Base-by-base conservation (phyloP, 2,888 invertebrate species). In the Heliconius ethilla region DNA sequence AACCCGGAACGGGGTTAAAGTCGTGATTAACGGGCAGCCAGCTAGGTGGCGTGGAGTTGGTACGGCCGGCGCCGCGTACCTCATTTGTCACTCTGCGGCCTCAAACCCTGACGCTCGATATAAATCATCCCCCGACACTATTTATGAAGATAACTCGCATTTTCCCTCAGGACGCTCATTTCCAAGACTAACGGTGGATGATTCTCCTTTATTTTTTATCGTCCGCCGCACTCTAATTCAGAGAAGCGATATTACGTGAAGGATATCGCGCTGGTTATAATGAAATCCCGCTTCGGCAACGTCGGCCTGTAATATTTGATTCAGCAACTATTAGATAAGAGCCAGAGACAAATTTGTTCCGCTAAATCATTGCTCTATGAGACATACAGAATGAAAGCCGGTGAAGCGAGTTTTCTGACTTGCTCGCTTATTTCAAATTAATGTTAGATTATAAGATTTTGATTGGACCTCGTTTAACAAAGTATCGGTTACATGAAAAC, bases 111-210 rank as follows among this genome's bases (percentile, higher is more conserved):
- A 82, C 83, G 83, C 77, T 78, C 77, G 82, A 82, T 84, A 87
- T 89, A 87, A 89, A 89, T 89, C 89, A 89, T 87, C 83, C 78
- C 77, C 83, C 82, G 85, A 84, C 86, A 88, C 87, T 89, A 88
- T 89, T 90, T 89, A 88, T 86, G 87, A 84, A 87, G 85, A 88
- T 87, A 86, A 86, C 86, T 87, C 82, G 85, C 82, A 81, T 84
- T 82, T 79, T 70, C 77, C 83, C 83, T 83, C 80, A 75, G 81
- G 81, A 76, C 82, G 79, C 84, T 87, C 84, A 83, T 86, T 87
- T 83, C 81, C 75, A 78, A 83, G 85, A 86, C 84, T 82, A 85
- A 81, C 84, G 83, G 82, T 85, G 75, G 70, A 70, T 75, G 83
- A 86, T 85, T 85, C 84, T 83, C 84, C 85, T 85, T 85, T 85